Base-by-base conservation (phyloP, 2,113 vertebrate genomes). In the Dolichallabes microphthalmus region DNA sequence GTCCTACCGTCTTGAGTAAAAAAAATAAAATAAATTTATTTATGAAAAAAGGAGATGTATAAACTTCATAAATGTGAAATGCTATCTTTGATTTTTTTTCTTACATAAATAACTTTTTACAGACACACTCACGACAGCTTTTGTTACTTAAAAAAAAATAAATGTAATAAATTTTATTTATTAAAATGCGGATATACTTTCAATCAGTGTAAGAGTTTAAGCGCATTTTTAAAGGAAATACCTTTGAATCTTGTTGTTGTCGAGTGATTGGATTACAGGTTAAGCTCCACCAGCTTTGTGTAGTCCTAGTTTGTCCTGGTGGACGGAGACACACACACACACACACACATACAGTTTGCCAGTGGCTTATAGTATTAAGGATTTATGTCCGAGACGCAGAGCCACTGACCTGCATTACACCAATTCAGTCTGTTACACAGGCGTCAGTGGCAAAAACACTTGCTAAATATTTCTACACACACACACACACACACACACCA, bases 341-440 rank as follows among this genome's bases (percentile, higher is more conserved):
- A n/a, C 15, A 7, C 3, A 32, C 30, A 3, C 75, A 76, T 3
- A 76, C 39, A 57, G 82, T 80, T 80, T 85, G 71, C 88, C 81
- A 83, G 84, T 83, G 27, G 89, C 84, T 92, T 90, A 91, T 88
- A 52, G 89, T 4, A 89, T 93, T 92, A 93, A 88, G 57, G 74
- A 90, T 82, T 93, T 88, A 88, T 53, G 77, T 77, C 66, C 68
- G 60, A 79, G 60, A 83, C 76, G 30, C 45, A 61, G 82, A 73
- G 57, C 61, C 69, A 53, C 69, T 63, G 57, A 79, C 30, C 3
- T 55, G 55, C 55, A 39, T 35, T 35, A 2, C 27, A 78, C 27
- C 32, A 35, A 58, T 58, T 39, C 76, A 79, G 55, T 60, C 30
- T 79, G 76, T 79, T 79, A 74, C 27, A 32, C 45, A 81, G n/a